phyloP scores from a whole-genome alignment of 2,113 vertebrate genomes.

The Marmota monax region DNA sequence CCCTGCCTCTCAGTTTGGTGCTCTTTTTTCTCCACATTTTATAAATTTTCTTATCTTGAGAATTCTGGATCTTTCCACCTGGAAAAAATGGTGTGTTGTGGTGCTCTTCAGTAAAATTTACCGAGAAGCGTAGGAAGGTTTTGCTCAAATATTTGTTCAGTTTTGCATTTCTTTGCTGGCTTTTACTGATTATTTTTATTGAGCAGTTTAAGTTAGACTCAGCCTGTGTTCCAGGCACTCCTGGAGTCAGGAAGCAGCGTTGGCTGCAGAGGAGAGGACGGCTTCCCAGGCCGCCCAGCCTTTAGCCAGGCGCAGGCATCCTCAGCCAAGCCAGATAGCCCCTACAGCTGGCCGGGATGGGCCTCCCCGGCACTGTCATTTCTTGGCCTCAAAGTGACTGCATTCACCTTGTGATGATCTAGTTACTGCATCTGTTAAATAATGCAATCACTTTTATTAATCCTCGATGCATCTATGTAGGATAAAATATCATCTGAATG shows the following conservation, averaged over 20 bases:
- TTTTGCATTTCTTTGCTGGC: background rate
- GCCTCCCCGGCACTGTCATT: background rate
- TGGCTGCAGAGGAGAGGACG: rapidly evolving
- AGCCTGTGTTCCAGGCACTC: rapidly evolving
- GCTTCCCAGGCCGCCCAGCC: background rate
- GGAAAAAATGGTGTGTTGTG: background rate
- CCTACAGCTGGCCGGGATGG: too few species aligned
- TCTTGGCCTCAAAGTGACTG: background rate
- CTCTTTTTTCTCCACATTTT: background rate
- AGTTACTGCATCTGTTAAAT: background rate
- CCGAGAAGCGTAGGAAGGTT: background rate
- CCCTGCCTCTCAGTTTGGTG: background rate
- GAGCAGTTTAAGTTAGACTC: background rate
- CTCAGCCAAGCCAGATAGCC: background rate
- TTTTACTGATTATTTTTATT: background rate
- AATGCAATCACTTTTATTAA: slow-evolving; percentile 73
- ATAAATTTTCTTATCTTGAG: background rate
- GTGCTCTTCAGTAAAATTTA: background rate
- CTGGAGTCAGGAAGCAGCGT: rapidly evolving
- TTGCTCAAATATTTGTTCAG: background rate
- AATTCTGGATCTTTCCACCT: background rate
- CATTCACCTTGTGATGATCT: background rate
- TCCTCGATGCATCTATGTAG: slow-evolving; percentile 69
- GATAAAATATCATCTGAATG: slow-evolving; percentile 52
- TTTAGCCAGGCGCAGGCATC: rapidly evolving